phyloP scores from a whole-genome alignment of 2,113 vertebrate genomes.

The Chaenocephalus aceratus region DNA sequence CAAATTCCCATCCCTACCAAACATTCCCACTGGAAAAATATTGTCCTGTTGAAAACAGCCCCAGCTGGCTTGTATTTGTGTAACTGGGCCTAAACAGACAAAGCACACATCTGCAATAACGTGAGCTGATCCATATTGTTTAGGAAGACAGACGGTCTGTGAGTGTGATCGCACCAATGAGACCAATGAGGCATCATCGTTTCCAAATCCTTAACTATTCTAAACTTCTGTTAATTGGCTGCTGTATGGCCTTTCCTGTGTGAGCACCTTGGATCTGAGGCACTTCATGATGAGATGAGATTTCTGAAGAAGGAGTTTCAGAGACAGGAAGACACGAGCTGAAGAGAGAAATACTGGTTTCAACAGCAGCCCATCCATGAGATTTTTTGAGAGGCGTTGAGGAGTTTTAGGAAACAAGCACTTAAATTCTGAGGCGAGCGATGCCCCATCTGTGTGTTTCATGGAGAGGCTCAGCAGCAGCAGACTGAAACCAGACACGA shows the following conservation, averaged over 20 bases:
- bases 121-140: constrained; percentile 7
- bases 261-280: not conserved
- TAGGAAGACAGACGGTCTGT: constrained; percentile 14
- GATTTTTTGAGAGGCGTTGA: constrained; percentile 25
- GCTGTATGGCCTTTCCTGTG: not conserved
- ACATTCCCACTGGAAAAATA: constrained; percentile 21
- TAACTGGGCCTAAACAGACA: constrained; percentile 36
- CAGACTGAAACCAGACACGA: constrained; percentile 32
- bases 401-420: constrained; percentile 37
- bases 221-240: constrained; percentile 6
- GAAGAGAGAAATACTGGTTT: constrained; percentile 17
- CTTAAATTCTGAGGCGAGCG: constrained; percentile 24
- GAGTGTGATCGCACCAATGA: not conserved
- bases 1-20: not conserved
- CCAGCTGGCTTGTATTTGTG: constrained; percentile 26
- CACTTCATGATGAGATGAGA: constrained; percentile 4
- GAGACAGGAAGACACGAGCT: not conserved
- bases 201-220: not conserved
- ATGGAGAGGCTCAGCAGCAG: constrained; percentile 37
- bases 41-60: constrained; percentile 17
- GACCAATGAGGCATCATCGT: constrained; percentile 1
- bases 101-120: constrained; percentile 4
- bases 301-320: constrained; percentile 10
- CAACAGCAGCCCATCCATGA: constrained; percentile 9
- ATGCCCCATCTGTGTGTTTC: constrained; percentile 52